Evolutionary conservation across 2,797 vertebrate genomes (phyloP).

Genomic region (Acipenser transmontanus): DNA sequence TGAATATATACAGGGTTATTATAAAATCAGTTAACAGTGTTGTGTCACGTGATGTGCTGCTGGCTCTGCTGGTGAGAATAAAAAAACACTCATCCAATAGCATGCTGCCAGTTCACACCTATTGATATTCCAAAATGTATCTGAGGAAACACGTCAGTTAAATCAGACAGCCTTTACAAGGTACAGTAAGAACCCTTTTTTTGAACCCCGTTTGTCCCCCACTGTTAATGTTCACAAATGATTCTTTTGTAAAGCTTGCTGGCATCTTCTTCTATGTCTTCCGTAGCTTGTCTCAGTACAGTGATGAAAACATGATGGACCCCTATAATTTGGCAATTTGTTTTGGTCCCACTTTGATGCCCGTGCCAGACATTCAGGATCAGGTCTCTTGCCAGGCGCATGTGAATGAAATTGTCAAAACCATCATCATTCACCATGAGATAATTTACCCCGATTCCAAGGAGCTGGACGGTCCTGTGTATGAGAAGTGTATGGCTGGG

Average conservation of each 20-base stretch:
- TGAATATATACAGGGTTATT: too few species aligned
- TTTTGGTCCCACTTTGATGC: constrained; percentile 95
- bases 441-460: constrained; percentile 90
- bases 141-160: too few species aligned
- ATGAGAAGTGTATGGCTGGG: constrained; percentile 97
- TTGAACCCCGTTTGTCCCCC: too few species aligned
- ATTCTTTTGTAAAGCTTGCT: constrained; percentile 5
- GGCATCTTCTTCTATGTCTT: neutral
- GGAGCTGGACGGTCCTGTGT: constrained; percentile 89
- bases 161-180: too few species aligned
- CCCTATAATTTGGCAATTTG: constrained; percentile 96
- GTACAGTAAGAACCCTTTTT: too few species aligned
- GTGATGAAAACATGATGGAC: constrained; percentile 99
- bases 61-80: too few species aligned
- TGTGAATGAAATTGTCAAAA: constrained; percentile 95
- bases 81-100: too few species aligned
- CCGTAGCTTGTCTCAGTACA: constrained; percentile 89
- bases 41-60: too few species aligned
- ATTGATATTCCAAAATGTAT: too few species aligned
- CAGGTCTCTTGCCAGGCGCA: constrained; percentile 96
- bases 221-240: too few species aligned
- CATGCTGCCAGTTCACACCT: too few species aligned
- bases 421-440: constrained; percentile 95
- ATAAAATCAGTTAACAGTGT: too few species aligned
- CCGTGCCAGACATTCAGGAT: constrained; percentile 92